Evolutionary conservation across 2,888 invertebrate genomes (phyloP).

Genomic region (Nudaria mundana): DNA sequence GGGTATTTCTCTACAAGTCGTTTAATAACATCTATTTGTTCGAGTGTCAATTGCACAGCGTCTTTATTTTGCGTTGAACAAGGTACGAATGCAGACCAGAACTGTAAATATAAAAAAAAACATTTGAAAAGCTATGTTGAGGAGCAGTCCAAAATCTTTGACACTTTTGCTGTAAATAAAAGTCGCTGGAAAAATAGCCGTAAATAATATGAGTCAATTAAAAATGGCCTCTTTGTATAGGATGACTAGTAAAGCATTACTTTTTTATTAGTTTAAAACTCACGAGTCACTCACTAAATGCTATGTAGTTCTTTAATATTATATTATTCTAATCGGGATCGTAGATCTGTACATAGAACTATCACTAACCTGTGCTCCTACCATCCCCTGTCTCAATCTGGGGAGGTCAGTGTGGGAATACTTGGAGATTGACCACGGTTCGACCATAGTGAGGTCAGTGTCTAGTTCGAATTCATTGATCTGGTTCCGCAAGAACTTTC

Average conservation of each 20-base stretch:
- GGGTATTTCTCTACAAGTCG: conserved; percentile 86
- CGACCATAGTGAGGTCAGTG: conserved; percentile 79
- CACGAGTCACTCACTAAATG: too few species aligned
- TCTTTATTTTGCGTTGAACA: conserved; percentile 86
- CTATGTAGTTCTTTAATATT: too few species aligned
- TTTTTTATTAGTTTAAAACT: conserved; percentile 9
- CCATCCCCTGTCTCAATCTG: conserved; percentile 82
- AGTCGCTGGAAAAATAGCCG: too few species aligned
- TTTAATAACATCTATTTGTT: conserved; percentile 88
- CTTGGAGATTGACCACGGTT: conserved; percentile 83
- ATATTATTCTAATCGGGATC: too few species aligned
- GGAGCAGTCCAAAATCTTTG: too few species aligned
- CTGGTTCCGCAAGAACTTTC: conserved; percentile 86
- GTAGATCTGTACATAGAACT: too few species aligned
- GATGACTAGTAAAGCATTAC: conserved; percentile 29
- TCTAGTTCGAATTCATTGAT: conserved; percentile 83
- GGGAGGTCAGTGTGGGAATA: conserved; percentile 86
- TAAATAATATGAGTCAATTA: too few species aligned
- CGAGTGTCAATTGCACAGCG: conserved; percentile 85
- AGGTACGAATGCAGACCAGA: conserved; percentile 88
- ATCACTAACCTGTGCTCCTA: conserved; percentile 84
- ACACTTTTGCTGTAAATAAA: conserved; percentile 48
- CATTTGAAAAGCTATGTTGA: too few species aligned
- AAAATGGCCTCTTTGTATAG: too few species aligned
- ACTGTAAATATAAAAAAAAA: conserved; percentile 63